Evolutionary conservation across 2,113 vertebrate species (phyloP), one percentile per base, ranked within the genome.

Genomic region (Camelus dromedarius): DNA sequence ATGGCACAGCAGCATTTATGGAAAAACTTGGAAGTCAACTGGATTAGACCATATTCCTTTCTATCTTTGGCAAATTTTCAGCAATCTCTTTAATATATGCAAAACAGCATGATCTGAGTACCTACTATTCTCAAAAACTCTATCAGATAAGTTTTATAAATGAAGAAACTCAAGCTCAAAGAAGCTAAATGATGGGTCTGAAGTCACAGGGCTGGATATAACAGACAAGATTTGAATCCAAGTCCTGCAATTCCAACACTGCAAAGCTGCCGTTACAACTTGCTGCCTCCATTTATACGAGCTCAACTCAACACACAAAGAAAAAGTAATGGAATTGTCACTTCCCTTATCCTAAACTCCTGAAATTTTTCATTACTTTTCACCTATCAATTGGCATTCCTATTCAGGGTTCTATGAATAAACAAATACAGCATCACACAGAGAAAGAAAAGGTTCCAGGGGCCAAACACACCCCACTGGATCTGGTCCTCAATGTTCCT

Each of bases 201-300:
- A 32, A n/a, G 26, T 60, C 56, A 58, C 6, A 66, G 6, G 5
- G 30, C n/a, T 42, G 5, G 32, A 30, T 60, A 22, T 9, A 20
- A 64, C 9, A 76, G 48, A 48, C 54, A 20, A 46, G 46, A 56
- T 22, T 8, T 58, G 76, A 42, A 90, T 32, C 7, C 22, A 86
- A 52, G 35, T 28, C n/a, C 18, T 48, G 28, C 2, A 1, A n/a
- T 15, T 30, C 15, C 85, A 83, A 54, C 1, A 67, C 38, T 8
- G 1, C 2, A 46, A 14, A 10, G 8, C 35, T 54, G 42, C 56
- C 19, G 19, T 46, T 46, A 80, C 16, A 48, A 69, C 52, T 64
- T 0, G 15, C 38, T 4, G 14, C 8, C 15, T 62, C 11, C 19
- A 1, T 4, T 7, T 11, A 28, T 0, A 3, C 14, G 20, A 58